Base-by-base conservation (phyloP, 2,113 vertebrate species). In the Corvus cornix region DNA sequence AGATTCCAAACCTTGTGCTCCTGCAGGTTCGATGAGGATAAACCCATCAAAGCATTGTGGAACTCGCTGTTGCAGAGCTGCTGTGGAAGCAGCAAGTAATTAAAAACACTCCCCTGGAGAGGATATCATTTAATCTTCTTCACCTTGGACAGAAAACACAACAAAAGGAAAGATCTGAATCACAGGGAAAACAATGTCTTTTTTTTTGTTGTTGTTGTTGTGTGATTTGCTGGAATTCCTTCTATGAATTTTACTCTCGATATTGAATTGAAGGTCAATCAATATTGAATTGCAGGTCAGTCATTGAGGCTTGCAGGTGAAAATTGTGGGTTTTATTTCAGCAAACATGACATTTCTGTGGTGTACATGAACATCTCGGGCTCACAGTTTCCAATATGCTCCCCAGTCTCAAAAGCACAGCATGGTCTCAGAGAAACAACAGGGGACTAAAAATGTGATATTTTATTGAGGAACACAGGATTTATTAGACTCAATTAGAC, bases 401-500 rank as follows among this genome's bases (percentile, higher is more conserved):
- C 69, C 33, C 21, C 58, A 28, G 44, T 26, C 78, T 83, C 72
- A 74, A 80, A 94, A 80, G 59, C 84, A 55, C 44, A 58, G 44
- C 5, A 2, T 74, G 46, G 78, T 43, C 88, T 63, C 78, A 70
- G 85, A 68, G 72, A 37, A 73, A 84, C 63, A 80, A 52, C 17
- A 16, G 75, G 62, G 55, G 63, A 89, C 78, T 87, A 48, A 92
- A 95, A 94, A n/a, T 67, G 67, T 22, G 44, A 46, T 89, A 27
- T 87, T 94, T 96, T 95, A 70, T 87, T 67, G 91, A 96, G 82
- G 81, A 91, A 74, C 76, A 90, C 13, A 74, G 84, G 70, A 96
- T 94, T 94, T 96, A 94, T 95, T 77, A 93, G 72, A 60, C 43
- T 80, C 94, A 95, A 84, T 96, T 95, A 96, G 72, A 21, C 43